Base-by-base conservation (phyloP, 2,113 vertebrate species). In the Leucoraja erinaceus region DNA sequence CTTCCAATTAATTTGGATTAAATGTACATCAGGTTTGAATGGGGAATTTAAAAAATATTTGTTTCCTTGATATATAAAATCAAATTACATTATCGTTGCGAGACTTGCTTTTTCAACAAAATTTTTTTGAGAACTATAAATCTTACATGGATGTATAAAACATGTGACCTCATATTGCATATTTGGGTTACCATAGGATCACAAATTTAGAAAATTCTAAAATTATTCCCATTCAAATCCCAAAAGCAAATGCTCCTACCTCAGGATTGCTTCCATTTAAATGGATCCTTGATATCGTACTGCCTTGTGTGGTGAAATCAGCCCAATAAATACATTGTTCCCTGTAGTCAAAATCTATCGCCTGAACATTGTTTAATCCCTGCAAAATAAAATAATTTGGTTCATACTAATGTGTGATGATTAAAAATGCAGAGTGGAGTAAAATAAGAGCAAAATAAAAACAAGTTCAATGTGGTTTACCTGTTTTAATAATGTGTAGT, bases 271-370 rank as follows among this genome's bases (percentile, higher is more conserved):
- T 99, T 94, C 99, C 99, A 88, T 99, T 99, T 94, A 99, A 96
- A 74, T 96, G 97, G 97, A 99, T 99, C 94, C 98, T 97, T 95
- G 99, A 99, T 96, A 99, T 98, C 94, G 97, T 97, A 47, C 98
- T 98, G 93, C 99, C 98, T 70, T 97, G 98, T 95, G 98, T 97
- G 94, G 97, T 99, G 93, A 98, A 98, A 96, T 99, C 99, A 94
- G 99, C 98, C 99, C 99, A 99, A 93, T 99, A 99, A 95, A 99
- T 97, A 90, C 98, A 98, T 95, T 99, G 98, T 94, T 99, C 99
- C 96, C 97, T 98, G 94, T 99, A 99, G 96, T 99, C 99, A 94
- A 99, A 99, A 94, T 99, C 99, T 95, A 99, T 96, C 94, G 98
- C 98, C 95, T 99, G 98, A 94, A 99, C 98, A 95, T 98, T 99